phyloP scores from a whole-genome alignment of 2,113 vertebrate species.

The Calyptommatus sinebrachiatus region DNA sequence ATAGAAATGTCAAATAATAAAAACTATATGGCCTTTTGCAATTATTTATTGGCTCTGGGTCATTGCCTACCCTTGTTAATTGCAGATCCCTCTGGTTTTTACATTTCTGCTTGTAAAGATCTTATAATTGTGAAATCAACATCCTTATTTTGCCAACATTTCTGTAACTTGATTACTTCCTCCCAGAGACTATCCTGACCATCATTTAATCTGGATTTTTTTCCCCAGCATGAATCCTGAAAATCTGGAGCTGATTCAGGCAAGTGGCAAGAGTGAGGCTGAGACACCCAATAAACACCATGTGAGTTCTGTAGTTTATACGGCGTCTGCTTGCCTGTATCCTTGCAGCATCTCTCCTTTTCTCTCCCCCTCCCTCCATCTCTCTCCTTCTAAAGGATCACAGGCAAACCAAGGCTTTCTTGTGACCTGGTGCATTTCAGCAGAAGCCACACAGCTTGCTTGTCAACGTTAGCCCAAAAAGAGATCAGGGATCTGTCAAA shows the following conservation, averaged over 20 bases:
- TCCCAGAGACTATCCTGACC: constrained; percentile 1
- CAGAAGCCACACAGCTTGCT: constrained; percentile 40
- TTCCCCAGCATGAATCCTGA: constrained; percentile 43
- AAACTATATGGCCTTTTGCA: background rate
- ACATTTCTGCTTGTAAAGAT: background rate
- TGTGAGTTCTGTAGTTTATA: constrained; percentile 55
- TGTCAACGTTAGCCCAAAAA: constrained; percentile 46
- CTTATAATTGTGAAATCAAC: background rate
- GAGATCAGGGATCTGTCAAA: constrained; percentile 33
- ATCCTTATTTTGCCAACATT: background rate
- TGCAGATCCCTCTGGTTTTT: background rate
- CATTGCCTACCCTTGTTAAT: background rate
- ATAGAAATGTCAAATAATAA: no score
- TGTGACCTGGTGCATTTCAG: constrained; percentile 43
- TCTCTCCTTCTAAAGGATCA: constrained; percentile 42
- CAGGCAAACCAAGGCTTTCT: constrained; percentile 46
- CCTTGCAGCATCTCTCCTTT: constrained; percentile 32
- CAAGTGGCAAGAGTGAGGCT: constrained; percentile 17
- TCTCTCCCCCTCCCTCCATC: background rate
- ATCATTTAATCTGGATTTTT: constrained; percentile 52
- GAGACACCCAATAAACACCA: constrained; percentile 49
- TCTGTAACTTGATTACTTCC: background rate
- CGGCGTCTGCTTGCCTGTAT: constrained; percentile 50
- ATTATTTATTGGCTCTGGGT: background rate
- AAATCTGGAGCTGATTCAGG: constrained; percentile 40